Conservation (phyloP, 1,140 invertebrate species). For the Arion vulgaris region DNA sequence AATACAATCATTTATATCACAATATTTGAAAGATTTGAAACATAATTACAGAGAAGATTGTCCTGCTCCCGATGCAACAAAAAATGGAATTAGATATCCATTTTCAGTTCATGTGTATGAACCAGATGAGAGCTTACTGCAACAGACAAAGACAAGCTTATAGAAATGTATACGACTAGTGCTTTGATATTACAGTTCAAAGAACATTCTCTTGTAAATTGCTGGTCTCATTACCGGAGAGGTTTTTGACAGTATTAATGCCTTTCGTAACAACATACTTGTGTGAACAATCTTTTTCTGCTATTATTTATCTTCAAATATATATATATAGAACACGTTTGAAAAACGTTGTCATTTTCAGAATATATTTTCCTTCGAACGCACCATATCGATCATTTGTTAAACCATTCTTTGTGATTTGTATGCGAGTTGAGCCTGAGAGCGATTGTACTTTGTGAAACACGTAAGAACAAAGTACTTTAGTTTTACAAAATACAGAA, state of each 20-base stretch:
- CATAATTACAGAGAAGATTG: background rate
- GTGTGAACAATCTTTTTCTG: background rate
- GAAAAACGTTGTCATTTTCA: too few species aligned
- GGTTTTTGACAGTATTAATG: background rate
- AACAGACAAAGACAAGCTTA: background rate
- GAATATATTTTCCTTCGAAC: too few species aligned
- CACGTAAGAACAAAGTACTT: too few species aligned
- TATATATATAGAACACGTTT: too few species aligned
- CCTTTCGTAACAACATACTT: background rate
- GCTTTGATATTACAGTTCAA: background rate
- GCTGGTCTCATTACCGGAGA: background rate
- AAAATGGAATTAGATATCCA: background rate
- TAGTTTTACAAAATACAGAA: too few species aligned
- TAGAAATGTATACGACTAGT: background rate
- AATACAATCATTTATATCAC: background rate
- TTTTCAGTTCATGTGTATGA: background rate
- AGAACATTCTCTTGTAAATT: background rate
- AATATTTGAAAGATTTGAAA: background rate
- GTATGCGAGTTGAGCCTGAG: too few species aligned
- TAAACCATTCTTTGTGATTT: too few species aligned
- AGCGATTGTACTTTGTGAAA: too few species aligned
- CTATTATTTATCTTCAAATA: background rate
- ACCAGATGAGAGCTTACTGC: background rate
- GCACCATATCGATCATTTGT: too few species aligned
- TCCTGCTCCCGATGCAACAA: background rate